These are phyloP conservation scores for Cavia aperea DNA, from an alignment of 2,113 vertebrate genomes.

Conservation along the genomic window DNA sequence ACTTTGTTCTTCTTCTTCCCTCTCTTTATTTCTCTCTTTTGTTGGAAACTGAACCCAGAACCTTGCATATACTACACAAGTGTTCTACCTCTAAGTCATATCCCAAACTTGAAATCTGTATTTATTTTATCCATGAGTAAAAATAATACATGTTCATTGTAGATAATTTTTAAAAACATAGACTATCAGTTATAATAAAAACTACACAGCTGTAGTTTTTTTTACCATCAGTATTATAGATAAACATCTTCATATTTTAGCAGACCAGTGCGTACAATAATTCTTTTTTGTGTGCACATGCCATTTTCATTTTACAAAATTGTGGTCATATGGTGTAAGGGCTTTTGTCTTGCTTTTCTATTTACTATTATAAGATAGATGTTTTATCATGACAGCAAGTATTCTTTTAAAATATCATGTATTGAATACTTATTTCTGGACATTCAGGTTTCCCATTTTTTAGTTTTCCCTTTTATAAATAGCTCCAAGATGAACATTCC, in stretches of 20 bases:
- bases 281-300: not conserved
- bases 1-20: too few relatives aligned
- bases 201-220: not conserved
- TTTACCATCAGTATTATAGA: not conserved
- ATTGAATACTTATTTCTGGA: slow-evolving; percentile 34
- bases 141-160: not conserved
- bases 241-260: not conserved
- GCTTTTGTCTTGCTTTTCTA: not conserved
- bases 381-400: slow-evolving; percentile 25
- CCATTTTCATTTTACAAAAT: not conserved
- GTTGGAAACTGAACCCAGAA: not conserved
- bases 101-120: not conserved
- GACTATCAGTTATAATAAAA: slow-evolving; percentile 3
- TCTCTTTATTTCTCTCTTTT: not conserved
- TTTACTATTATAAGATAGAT: slow-evolving; percentile 2
- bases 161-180: not conserved
- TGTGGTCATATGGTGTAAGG: not conserved
- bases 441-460: not conserved
- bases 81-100: not conserved
- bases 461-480: slow-evolving; percentile 25
- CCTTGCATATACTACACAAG: not conserved
- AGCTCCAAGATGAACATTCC: slow-evolving; percentile 12
- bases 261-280: not conserved
- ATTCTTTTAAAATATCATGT: slow-evolving; percentile 31
- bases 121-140: not conserved